These are phyloP conservation scores for Drosophila arizonae DNA, from an alignment of 1,140 invertebrate species.

Conservation along the genomic window DNA sequence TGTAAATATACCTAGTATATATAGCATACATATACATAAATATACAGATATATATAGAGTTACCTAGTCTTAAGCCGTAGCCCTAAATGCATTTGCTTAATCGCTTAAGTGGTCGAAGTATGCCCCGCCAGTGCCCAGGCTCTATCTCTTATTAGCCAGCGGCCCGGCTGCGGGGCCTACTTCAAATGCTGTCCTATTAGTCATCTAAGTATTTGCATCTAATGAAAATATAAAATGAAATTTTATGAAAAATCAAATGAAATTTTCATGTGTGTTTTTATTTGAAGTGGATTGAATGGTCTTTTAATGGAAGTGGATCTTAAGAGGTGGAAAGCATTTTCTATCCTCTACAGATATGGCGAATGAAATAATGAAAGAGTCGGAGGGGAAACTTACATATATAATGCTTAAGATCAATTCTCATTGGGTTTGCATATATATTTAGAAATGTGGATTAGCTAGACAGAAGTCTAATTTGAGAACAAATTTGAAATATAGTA, in stretches of 20 bases:
- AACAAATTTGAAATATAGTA: too few species aligned
- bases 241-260: slow-evolving; percentile 53
- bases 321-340: too few species aligned
- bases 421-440: too few species aligned
- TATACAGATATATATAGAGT: slow-evolving; percentile 42
- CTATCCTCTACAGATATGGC: too few species aligned
- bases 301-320: slow-evolving; percentile 2
- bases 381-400: too few species aligned
- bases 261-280: neutral
- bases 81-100: slow-evolving; percentile 62
- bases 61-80: slow-evolving; percentile 71
- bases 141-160: too few species aligned
- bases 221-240: slow-evolving; percentile 77
- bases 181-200: slow-evolving; percentile 75
- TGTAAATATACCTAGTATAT: slow-evolving; percentile 61
- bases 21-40: slow-evolving; percentile 19
- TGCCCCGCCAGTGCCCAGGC: slow-evolving; percentile 1
- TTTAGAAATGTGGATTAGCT: too few species aligned
- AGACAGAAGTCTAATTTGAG: too few species aligned
- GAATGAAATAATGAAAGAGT: too few species aligned
- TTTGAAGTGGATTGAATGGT: neutral
- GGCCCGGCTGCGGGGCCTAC: slow-evolving; percentile 13
- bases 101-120: slow-evolving; percentile 47
- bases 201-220: slow-evolving; percentile 53
- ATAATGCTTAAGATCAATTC: too few species aligned